A percentile compares a stretch with the other conserved stretches of the same genome.
phyloP scores from a whole-genome alignment of 2,888 invertebrate genomes.

The Acronicta psi region DNA sequence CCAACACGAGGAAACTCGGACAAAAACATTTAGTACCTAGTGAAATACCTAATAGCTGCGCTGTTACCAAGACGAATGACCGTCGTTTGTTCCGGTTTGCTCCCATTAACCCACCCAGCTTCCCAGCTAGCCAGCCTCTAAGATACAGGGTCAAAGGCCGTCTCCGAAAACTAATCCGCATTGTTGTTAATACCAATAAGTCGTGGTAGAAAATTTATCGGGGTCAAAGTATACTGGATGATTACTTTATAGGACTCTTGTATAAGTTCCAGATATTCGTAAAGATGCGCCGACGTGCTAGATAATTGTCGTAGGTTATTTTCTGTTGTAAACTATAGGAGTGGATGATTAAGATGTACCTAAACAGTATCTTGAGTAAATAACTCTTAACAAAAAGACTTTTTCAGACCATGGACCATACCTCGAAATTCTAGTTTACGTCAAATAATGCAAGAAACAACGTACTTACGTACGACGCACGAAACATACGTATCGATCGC shows the following conservation, averaged over 20 bases:
- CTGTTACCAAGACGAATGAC: constrained; percentile 71
- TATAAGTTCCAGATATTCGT: constrained; percentile 27
- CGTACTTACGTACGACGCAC: too few relatives aligned
- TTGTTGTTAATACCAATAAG: constrained; percentile 72
- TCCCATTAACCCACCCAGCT: constrained; percentile 74
- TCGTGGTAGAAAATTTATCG: constrained; percentile 67
- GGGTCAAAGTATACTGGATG: constrained; percentile 61
- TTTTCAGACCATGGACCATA: too few relatives aligned
- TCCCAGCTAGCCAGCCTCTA: constrained; percentile 56
- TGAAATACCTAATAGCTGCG: constrained; percentile 50
- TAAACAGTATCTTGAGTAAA: background rate
- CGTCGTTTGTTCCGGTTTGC: constrained; percentile 79
- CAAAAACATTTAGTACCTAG: constrained; percentile 53
- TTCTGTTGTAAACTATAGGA: constrained; percentile 21
- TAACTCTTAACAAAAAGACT: background rate
- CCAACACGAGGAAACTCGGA: constrained; percentile 32
- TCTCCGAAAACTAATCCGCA: constrained; percentile 67
- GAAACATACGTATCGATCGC: too few relatives aligned
- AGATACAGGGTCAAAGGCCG: constrained; percentile 69
- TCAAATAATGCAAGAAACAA: too few relatives aligned
- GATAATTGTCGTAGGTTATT: constrained; percentile 19
- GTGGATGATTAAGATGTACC: too few relatives aligned
- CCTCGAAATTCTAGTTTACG: too few relatives aligned
- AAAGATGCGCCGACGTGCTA: constrained; percentile 41
- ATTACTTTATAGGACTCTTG: constrained; percentile 34